Percentiles rank a stretch among this genome's conserved stretches.
Evolutionary conservation across 2,113 vertebrate genomes (phyloP).

Genomic region (Antechinus flavipes): DNA sequence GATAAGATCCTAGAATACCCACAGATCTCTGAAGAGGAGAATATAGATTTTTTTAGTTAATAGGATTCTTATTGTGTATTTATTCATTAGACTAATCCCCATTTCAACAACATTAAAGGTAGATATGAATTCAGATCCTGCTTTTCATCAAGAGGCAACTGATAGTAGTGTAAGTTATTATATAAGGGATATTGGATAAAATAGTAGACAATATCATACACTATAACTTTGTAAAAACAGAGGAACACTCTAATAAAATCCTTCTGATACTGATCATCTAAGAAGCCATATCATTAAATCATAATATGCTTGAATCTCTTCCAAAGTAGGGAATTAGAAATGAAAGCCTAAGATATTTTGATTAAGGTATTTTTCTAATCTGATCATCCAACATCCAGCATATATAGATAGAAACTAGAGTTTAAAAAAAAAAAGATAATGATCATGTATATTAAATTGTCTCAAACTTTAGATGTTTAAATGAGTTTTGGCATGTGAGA

Average conservation of each 20-base stretch:
- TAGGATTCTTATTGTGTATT: background rate
- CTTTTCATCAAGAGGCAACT: background rate
- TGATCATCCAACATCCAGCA: background rate
- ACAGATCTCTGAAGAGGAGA: background rate
- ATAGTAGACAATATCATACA: background rate
- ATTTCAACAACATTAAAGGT: background rate
- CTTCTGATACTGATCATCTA: background rate
- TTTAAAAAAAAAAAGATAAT: background rate
- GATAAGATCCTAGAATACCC: background rate
- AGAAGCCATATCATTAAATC: background rate
- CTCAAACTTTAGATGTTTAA: background rate
- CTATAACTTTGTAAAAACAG: background rate
- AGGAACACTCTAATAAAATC: background rate
- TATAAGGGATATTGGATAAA: background rate
- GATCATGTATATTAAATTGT: background rate
- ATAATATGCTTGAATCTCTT: background rate
- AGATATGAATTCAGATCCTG: background rate
- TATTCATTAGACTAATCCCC: background rate
- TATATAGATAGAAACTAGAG: background rate
- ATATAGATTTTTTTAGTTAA: background rate
- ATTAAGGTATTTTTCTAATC: background rate
- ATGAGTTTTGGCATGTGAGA: background rate
- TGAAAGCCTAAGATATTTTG: background rate
- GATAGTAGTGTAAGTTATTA: background rate
- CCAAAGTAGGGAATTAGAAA: background rate